A percentile compares a stretch with the other conserved stretches of the same genome.
Conservation (phyloP, 2,113 vertebrate genomes). For the Theristicus caerulescens region DNA sequence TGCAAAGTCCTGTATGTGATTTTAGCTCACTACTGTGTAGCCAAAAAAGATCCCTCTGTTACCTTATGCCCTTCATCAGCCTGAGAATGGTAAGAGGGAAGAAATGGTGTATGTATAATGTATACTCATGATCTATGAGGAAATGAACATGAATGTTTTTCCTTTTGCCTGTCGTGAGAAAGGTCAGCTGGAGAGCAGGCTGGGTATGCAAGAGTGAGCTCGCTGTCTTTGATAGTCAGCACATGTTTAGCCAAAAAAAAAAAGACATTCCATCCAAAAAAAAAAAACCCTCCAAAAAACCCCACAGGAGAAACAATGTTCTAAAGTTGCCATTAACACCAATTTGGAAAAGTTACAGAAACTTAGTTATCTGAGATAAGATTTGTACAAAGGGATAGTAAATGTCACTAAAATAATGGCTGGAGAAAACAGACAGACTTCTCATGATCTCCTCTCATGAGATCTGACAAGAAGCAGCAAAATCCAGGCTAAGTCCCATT, state of each 20-base stretch:
- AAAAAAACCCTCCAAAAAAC: background rate
- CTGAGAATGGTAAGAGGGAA: background rate
- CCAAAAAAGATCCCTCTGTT: background rate
- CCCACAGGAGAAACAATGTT: background rate
- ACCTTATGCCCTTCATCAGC: background rate
- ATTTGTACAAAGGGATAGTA: background rate
- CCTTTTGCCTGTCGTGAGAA: background rate
- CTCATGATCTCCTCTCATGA: background rate
- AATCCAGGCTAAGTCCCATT: background rate
- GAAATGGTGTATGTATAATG: background rate
- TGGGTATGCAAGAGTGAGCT: background rate
- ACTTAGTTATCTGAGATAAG: background rate
- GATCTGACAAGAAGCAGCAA: background rate
- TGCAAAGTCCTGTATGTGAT: background rate
- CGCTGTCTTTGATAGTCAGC: background rate
- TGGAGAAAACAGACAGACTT: background rate
- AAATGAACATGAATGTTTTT: background rate
- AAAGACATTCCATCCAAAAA: background rate
- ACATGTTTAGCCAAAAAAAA: background rate
- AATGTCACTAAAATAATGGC: background rate
- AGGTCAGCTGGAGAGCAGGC: background rate
- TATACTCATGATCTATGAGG: background rate
- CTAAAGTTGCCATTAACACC: background rate
- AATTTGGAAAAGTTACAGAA: background rate
- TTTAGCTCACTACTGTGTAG: background rate